Conservation (phyloP, 2,797 vertebrate genomes). For the Octomys mimax region DNA sequence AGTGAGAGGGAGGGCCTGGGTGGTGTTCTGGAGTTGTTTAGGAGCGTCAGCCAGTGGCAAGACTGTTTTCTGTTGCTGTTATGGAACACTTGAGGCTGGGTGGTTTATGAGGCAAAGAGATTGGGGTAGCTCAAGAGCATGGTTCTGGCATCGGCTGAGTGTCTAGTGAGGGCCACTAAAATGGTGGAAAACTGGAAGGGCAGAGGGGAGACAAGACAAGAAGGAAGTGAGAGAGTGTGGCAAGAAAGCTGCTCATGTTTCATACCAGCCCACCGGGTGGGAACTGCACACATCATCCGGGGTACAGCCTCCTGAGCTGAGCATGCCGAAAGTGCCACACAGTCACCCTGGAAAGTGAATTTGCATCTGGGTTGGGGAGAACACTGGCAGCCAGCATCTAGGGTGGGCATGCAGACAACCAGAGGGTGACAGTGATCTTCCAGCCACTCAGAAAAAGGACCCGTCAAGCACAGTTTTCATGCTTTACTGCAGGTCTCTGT, state of each 20-base stretch:
- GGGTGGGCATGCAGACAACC: accelerated
- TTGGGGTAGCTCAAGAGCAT: background rate
- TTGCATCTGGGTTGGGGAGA: background rate
- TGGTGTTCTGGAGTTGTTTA: background rate
- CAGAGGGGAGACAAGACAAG: background rate
- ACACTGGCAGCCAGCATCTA: background rate
- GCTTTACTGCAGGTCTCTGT: background rate
- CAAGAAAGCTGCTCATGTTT: background rate
- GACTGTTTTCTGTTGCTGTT: background rate
- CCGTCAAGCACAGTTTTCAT: background rate
- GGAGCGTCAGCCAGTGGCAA: background rate
- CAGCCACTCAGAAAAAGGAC: background rate
- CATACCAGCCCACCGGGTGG: no score
- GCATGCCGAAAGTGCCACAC: no score
- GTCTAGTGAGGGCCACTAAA: background rate
- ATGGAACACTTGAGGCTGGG: background rate
- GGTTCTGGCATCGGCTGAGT: background rate
- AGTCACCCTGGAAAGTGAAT: background rate
- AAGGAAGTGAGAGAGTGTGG: background rate
- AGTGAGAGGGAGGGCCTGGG: background rate
- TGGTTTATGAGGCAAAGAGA: background rate
- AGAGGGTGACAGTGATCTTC: background rate
- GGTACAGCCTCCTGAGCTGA: background rate
- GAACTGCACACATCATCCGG: background rate
- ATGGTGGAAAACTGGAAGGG: background rate